A percentile compares a stretch with the other conserved stretches of the same genome.
Conservation (phyloP, 2,888 invertebrate genomes). For the Andrena chrysosceles region DNA sequence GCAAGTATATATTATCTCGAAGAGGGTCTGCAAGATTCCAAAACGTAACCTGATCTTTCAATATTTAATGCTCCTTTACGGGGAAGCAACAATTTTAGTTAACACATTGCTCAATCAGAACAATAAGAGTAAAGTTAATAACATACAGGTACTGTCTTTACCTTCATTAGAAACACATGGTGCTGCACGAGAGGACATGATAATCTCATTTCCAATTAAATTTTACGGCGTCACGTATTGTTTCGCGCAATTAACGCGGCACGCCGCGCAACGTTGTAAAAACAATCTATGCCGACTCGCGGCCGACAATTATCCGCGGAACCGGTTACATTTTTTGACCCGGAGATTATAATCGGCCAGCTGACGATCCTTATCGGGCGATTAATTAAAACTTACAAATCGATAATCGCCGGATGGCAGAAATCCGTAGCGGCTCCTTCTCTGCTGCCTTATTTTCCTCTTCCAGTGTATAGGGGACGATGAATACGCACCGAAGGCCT, state of each 20-base stretch:
- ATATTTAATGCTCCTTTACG: too few species aligned
- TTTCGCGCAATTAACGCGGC: constrained; percentile 4
- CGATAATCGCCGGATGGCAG: constrained; percentile 24
- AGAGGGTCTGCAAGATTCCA: too few species aligned
- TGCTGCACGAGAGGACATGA: neutral
- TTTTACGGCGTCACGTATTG: neutral
- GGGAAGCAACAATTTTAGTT: too few species aligned
- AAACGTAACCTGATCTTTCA: too few species aligned
- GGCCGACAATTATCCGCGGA: constrained; percentile 18
- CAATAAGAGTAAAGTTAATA: neutral
- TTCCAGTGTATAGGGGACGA: neutral
- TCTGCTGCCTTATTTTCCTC: neutral
- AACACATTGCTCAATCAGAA: neutral
- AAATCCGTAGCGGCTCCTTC: neutral
- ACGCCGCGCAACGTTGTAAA: neutral
- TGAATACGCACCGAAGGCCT: neutral
- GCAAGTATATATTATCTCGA: too few species aligned
- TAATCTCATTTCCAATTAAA: neutral
- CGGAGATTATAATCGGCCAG: constrained; percentile 8
- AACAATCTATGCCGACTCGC: neutral
- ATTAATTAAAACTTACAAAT: constrained; percentile 46
- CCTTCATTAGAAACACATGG: neutral
- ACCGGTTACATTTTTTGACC: constrained; percentile 37
- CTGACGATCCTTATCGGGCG: constrained; percentile 24
- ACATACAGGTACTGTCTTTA: neutral